phyloP scores from a whole-genome alignment of 2,888 invertebrate genomes.

The Trichopoda pennipes region DNA sequence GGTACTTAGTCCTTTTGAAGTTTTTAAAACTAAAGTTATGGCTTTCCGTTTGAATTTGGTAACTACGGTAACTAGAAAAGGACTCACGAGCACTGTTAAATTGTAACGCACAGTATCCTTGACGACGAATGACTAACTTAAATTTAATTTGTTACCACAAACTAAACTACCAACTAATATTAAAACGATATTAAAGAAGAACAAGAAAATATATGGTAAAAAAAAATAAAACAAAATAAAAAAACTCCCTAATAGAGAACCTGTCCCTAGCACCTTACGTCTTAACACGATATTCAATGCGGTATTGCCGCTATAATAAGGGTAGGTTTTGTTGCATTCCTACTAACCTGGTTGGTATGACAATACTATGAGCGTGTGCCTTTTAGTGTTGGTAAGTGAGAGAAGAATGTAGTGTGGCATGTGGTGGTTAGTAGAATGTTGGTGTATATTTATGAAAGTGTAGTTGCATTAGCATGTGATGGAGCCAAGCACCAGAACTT shows the following conservation, averaged over 20 bases:
- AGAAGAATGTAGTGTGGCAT: slow-evolving; percentile 33
- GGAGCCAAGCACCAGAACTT: slow-evolving; percentile 60
- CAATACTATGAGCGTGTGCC: slow-evolving; percentile 31
- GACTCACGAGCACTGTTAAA: slow-evolving; percentile 64
- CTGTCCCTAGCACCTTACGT: slow-evolving; percentile 67
- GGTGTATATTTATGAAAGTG: slow-evolving; percentile 18
- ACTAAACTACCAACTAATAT: slow-evolving; percentile 74
- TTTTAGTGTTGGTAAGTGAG: slow-evolving; percentile 14
- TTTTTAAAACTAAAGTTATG: slow-evolving; percentile 49
- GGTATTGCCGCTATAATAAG: slow-evolving; percentile 56
- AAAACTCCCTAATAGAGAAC: slow-evolving; percentile 70
- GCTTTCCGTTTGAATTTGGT: slow-evolving; percentile 65
- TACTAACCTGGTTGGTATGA: slow-evolving; percentile 67
- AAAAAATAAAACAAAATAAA: slow-evolving; percentile 51
- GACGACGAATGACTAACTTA: slow-evolving; percentile 81
- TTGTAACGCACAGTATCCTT: slow-evolving; percentile 80
- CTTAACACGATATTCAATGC: slow-evolving; percentile 63
- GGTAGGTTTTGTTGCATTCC: slow-evolving; percentile 63
- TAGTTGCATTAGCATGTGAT: slow-evolving; percentile 54
- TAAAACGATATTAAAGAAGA: slow-evolving; percentile 61
- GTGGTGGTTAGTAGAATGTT: slow-evolving; percentile 27
- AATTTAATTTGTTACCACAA: slow-evolving; percentile 80
- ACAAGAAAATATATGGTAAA: slow-evolving; percentile 40
- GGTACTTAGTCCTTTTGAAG: slow-evolving; percentile 37
- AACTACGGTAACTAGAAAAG: slow-evolving; percentile 68